Evolutionary conservation across 1,140 invertebrate species (phyloP).

Genomic region (Drosophila leontia): DNA sequence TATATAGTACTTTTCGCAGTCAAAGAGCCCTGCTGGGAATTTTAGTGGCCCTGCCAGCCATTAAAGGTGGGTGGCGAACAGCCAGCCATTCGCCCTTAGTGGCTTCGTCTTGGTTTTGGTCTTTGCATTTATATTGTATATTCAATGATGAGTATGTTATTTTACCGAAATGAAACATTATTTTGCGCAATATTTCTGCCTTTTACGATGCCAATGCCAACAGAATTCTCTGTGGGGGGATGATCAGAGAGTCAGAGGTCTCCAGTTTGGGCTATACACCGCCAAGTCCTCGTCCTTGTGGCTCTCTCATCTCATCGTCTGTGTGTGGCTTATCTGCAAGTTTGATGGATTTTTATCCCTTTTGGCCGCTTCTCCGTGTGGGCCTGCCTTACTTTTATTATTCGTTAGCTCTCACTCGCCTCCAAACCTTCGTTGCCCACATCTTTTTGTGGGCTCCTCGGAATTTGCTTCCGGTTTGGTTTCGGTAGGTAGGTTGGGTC

Average conservation of each 20-base stretch:
- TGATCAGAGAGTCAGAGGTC: slow-evolving; percentile 11
- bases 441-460: slow-evolving; percentile 37
- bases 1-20: slow-evolving; percentile 1
- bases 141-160: slow-evolving; percentile 76
- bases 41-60: slow-evolving; percentile 15
- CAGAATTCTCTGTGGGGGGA: slow-evolving; percentile 12
- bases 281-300: slow-evolving; percentile 1
- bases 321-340: slow-evolving; percentile 76
- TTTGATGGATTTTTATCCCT: slow-evolving; percentile 83
- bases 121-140: slow-evolving; percentile 72
- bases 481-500: slow-evolving; percentile 15
- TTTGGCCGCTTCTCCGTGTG: slow-evolving; percentile 53
- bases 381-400: slow-evolving; percentile 39
- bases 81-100: neutral
- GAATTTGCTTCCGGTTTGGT: slow-evolving; percentile 49
- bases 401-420: slow-evolving; percentile 26
- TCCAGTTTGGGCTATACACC: slow-evolving; percentile 26
- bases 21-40: slow-evolving; percentile 9
- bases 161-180: slow-evolving; percentile 78
- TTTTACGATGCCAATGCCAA: slow-evolving; percentile 62
- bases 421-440: slow-evolving; percentile 16
- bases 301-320: slow-evolving; percentile 26
- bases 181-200: slow-evolving; percentile 63
- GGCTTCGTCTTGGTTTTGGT: slow-evolving; percentile 10
- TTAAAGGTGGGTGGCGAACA: slow-evolving; percentile 27